Conservation (phyloP, 2,113 vertebrate genomes). For the Paradisaea rubra region DNA sequence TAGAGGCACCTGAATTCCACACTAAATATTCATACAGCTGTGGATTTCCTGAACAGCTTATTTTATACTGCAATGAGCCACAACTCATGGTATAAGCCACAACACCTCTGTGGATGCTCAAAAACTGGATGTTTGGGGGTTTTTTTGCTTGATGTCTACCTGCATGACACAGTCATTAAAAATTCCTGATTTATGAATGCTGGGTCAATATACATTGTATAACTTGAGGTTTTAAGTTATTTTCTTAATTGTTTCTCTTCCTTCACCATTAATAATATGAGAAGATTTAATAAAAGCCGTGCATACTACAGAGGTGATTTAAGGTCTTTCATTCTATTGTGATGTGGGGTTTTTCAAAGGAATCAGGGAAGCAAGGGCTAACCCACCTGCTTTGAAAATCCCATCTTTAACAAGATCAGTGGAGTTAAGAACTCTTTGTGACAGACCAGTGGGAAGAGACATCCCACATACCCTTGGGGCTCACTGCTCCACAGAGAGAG, state of each 20-base stretch:
- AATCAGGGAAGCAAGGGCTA: background rate
- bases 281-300: background rate
- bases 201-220: background rate
- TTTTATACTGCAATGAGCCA: background rate
- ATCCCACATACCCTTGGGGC: background rate
- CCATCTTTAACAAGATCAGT: background rate
- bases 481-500: background rate
- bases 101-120: background rate
- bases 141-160: background rate
- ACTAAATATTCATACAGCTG: background rate
- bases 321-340: background rate
- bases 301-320: background rate
- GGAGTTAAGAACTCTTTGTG: background rate
- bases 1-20: background rate
- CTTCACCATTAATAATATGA: background rate
- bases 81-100: background rate
- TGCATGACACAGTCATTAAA: background rate
- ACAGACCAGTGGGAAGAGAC: background rate
- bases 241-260: background rate
- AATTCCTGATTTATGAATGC: background rate
- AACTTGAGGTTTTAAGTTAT: background rate
- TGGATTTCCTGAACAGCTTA: background rate
- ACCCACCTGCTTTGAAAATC: background rate
- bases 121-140: background rate
- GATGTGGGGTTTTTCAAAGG: background rate